Evolutionary conservation across 2,113 vertebrate genomes (phyloP).

Genomic region (Cyphomyrus plagiostoma): DNA sequence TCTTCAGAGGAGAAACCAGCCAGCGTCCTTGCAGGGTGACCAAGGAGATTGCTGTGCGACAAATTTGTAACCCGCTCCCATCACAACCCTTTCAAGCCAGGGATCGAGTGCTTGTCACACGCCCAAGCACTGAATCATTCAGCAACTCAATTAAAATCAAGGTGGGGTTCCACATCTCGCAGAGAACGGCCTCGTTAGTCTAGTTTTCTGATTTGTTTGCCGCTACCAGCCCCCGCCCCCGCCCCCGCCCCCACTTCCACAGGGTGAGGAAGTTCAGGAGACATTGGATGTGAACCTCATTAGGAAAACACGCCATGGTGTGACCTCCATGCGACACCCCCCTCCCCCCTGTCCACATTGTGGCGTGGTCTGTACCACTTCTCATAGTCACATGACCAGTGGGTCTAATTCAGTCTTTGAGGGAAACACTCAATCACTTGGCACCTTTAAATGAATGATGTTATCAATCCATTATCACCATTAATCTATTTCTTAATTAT

Average conservation of each 20-base stretch:
- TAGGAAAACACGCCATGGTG: neutral
- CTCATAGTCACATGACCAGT: neutral
- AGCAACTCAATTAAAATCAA: constrained; percentile 14
- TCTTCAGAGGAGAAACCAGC: neutral
- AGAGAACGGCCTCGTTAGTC: neutral
- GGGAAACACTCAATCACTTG: neutral
- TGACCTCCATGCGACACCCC: neutral
- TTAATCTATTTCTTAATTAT: neutral
- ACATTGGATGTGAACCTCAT: neutral
- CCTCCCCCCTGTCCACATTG: neutral
- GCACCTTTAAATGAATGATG: neutral
- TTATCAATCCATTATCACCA: neutral
- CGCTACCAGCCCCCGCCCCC: neutral
- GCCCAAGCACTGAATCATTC: constrained; percentile 3
- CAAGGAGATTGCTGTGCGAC: neutral
- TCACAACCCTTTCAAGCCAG: neutral
- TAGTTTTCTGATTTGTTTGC: neutral
- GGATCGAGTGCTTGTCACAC: neutral
- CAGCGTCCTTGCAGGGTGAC: neutral
- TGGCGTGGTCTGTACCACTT: neutral
- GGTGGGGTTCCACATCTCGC: neutral
- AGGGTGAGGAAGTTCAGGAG: neutral
- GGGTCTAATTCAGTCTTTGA: neutral
- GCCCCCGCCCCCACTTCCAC: neutral
- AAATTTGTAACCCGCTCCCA: neutral